phyloP scores from a whole-genome alignment of 2,113 vertebrate genomes.

The Odocoileus hemionus region DNA sequence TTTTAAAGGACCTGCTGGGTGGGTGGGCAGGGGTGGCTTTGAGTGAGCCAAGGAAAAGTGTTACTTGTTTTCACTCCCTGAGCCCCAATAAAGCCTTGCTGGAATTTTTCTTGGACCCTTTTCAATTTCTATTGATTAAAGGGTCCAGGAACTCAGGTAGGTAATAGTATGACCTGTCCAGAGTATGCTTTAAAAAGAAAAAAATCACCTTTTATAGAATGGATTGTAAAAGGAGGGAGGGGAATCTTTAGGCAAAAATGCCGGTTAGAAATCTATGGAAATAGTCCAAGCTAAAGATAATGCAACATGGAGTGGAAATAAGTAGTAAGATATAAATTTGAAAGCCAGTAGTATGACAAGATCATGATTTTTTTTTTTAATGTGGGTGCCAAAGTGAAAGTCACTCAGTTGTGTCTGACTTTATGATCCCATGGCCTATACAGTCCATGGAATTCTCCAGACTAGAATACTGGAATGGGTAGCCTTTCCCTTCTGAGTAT shows the following conservation, averaged over 20 bases:
- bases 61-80: background rate
- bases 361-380: background rate
- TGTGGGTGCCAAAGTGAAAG: background rate
- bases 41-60: background rate
- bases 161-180: background rate
- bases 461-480: background rate
- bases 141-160: background rate
- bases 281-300: background rate
- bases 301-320: background rate
- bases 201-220: background rate
- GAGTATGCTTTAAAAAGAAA: background rate
- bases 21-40: background rate
- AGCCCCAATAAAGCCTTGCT: background rate
- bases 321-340: background rate
- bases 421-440: background rate
- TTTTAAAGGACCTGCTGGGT: background rate
- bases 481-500: background rate
- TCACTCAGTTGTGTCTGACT: background rate
- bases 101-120: background rate
- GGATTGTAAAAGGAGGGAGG: background rate
- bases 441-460: background rate
- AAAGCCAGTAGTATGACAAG: background rate
- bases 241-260: background rate
- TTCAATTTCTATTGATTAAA: background rate
- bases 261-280: background rate